These are phyloP conservation scores for Calypte anna DNA, from an alignment of 2,113 vertebrate genomes.

Conservation along the genomic window DNA sequence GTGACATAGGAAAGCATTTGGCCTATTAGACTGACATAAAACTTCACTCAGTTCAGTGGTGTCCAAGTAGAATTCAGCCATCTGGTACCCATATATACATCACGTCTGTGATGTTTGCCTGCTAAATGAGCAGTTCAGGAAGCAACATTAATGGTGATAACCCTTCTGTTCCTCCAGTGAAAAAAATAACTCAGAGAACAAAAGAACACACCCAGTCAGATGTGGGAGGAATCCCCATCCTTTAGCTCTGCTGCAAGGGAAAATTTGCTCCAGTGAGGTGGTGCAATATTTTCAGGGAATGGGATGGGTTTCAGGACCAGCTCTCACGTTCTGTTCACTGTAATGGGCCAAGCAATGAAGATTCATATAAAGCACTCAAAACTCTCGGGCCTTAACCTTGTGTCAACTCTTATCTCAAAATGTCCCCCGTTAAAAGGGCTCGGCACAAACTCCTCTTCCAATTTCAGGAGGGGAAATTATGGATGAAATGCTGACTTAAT, in stretches of 20 bases:
- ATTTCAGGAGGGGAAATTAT: rapidly evolving
- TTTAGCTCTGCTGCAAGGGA: not conserved
- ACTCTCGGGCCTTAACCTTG: not conserved
- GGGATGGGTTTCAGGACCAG: rapidly evolving
- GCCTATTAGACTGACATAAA: not conserved
- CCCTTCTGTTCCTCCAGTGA: constrained; percentile 23
- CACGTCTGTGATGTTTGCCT: not conserved
- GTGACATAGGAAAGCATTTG: not conserved
- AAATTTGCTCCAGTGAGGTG: not conserved
- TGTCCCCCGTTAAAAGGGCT: not conserved
- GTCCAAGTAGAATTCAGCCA: constrained; percentile 27
- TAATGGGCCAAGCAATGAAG: rapidly evolving
- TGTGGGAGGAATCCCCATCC: not conserved
- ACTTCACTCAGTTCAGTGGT: not conserved
- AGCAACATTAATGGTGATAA: constrained; percentile 35
- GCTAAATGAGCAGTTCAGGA: not conserved
- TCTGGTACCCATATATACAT: constrained; percentile 7
- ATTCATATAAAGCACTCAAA: rapidly evolving
- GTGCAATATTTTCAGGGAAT: rapidly evolving
- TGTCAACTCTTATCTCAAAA: not conserved
- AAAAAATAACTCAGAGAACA: not conserved
- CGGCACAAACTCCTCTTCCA: not conserved
- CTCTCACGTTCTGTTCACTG: rapidly evolving
- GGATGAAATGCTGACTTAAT: not conserved
- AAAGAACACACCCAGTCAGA: not conserved